A percentile compares a stretch with the other conserved stretches of the same genome.
These are phyloP conservation scores for Ochropacha duplaris DNA, from an alignment of 2,888 invertebrate genomes.

Conservation along the genomic window DNA sequence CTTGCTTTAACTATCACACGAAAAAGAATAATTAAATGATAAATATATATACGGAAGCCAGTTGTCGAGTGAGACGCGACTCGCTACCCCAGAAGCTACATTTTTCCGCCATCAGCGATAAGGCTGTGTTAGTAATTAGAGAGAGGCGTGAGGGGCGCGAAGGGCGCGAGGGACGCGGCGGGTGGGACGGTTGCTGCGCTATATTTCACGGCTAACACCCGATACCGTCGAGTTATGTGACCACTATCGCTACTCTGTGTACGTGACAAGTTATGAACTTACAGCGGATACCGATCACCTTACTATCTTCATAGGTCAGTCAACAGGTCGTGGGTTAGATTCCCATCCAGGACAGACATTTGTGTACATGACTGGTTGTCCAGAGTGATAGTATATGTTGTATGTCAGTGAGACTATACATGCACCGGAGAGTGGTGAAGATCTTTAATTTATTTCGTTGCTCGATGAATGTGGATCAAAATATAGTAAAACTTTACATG, in stretches of 20 bases:
- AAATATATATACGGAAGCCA: not conserved
- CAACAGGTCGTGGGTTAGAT: too few species aligned
- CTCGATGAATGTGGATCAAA: too few species aligned
- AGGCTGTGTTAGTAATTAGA: slow-evolving; percentile 5
- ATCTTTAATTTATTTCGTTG: too few species aligned
- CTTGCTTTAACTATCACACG: not conserved
- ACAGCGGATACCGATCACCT: not conserved
- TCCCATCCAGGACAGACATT: too few species aligned
- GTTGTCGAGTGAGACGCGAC: not conserved
- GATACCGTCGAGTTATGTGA: slow-evolving; percentile 10
- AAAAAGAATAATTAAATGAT: too few species aligned
- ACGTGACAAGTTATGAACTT: not conserved
- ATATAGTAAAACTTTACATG: too few species aligned
- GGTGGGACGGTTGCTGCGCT: slow-evolving; percentile 13
- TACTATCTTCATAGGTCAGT: too few species aligned
- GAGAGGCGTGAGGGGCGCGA: slow-evolving; percentile 8
- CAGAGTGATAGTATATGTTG: too few species aligned
- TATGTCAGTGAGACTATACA: too few species aligned
- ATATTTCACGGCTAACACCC: slow-evolving; percentile 10
- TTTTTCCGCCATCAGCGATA: not conserved
- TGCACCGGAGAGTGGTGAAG: too few species aligned
- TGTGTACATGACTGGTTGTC: too few species aligned
- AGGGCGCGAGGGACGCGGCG: slow-evolving; percentile 13
- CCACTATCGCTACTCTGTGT: not conserved
- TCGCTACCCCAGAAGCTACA: not conserved